Base-by-base conservation (phyloP, 2,113 vertebrate genomes). In the Anguilla rostrata region DNA sequence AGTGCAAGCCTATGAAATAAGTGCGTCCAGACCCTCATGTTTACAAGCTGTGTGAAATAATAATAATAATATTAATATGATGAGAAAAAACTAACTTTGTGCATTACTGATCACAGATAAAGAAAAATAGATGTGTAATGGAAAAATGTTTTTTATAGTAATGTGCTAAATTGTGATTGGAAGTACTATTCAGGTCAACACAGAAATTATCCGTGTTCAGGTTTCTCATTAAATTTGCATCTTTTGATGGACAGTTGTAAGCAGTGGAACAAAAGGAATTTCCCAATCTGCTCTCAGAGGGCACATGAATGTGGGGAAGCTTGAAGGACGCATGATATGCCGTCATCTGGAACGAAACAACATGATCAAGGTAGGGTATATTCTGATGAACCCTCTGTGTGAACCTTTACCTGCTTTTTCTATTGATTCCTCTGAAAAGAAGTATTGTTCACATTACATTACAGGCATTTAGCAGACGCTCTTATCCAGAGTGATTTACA, bases 261-360 rank as follows among this genome's bases (percentile, higher is more conserved):
- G 95, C 81, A 94, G 93, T 81, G 98, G 98, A 84, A 95, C 97
- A 0, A 97, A 95, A 91, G 98, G 98, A 66, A 96, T 98, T 88
- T 95, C 98, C n/a, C 96, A 98, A 90, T 93, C 95, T 0, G 94
- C 93, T n/a, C 92, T 99, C 71, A 91, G 94, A 14, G 85, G 91
- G n/a, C 96, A 92, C 14, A 96, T 99, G 96, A 97, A 98, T 0
- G 89, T 99, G 39, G 97, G 97, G 1, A 97, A 97, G 81, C 95
- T 99, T 87, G 98, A 99, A 91, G 95, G 96, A 1, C 96, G 98
- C 22, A 99, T 99, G 98, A 87, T 99, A 71, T 98, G 98, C 89
- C 96, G 97, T 34, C 93, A 96, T 56, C 92, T 99, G 88, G 96
- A 98, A 87, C 94, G 96, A 80, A 97, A 97, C 71, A 96, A 95